phyloP scores from a whole-genome alignment of 1,140 invertebrate genomes.

The Drosophila micromelanica region DNA sequence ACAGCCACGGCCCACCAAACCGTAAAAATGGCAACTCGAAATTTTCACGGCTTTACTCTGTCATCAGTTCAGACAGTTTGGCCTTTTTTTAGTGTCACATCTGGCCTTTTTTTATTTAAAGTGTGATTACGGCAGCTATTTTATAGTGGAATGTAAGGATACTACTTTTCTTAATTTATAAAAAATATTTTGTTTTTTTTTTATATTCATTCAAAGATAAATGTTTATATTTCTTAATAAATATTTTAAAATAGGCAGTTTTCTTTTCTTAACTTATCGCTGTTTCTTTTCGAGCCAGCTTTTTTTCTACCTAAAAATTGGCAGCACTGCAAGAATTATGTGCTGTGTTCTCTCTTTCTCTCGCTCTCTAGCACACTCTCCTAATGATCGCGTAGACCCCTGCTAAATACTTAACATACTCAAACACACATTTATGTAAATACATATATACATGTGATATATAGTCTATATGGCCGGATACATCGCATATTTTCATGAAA shows the following conservation, averaged over 20 bases:
- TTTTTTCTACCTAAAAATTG: not conserved
- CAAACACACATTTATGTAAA: conserved; percentile 13
- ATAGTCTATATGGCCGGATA: conserved; percentile 54
- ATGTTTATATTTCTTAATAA: too few relatives aligned
- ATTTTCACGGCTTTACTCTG: conserved; percentile 56
- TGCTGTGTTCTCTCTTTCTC: conserved; percentile 4
- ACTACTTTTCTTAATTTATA: too few relatives aligned
- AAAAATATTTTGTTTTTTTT: too few relatives aligned
- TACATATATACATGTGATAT: conserved; percentile 26
- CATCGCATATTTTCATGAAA: conserved; percentile 65
- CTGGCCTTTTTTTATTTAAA: not conserved
- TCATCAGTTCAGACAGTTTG: not conserved
- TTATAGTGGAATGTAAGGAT: too few relatives aligned
- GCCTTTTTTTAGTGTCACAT: not conserved
- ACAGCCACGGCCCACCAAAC: conserved; percentile 51
- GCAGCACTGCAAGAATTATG: not conserved
- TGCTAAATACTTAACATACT: conserved; percentile 37
- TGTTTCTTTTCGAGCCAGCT: not conserved
- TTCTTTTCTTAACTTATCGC: too few relatives aligned
- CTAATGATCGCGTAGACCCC: conserved; percentile 45
- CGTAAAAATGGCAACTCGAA: conserved; percentile 57
- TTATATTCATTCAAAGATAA: too few relatives aligned
- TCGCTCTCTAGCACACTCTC: conserved; percentile 26
- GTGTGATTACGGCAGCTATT: not conserved
- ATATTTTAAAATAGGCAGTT: too few relatives aligned